These are phyloP conservation scores for Ophion costatus DNA, from an alignment of 2,888 invertebrate species.

Conservation along the genomic window DNA sequence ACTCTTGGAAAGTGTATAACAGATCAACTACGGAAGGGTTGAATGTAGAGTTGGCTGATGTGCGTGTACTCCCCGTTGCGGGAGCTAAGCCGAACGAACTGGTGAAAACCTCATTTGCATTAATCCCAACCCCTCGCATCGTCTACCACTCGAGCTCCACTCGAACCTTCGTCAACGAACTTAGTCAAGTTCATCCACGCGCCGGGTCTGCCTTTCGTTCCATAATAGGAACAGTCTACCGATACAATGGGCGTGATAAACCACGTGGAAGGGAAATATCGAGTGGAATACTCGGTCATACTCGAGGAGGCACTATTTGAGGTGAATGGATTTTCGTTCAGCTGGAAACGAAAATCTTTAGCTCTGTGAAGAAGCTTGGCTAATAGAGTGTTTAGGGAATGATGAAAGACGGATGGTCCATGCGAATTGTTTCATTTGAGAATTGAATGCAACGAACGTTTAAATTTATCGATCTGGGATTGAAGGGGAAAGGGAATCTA, in stretches of 20 bases:
- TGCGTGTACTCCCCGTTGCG: conserved; percentile 2
- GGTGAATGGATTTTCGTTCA: conserved; percentile 9
- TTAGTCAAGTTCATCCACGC: conserved; percentile 29
- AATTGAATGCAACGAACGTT: not conserved
- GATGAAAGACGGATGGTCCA: no score
- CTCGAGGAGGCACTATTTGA: not conserved
- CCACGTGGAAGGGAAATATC: not conserved
- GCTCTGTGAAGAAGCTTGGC: not conserved
- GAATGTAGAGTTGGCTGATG: conserved; percentile 33
- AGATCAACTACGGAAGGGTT: conserved; percentile 36
- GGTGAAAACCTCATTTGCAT: conserved; percentile 66
- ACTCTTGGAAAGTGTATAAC: conserved; percentile 37
- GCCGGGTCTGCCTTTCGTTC: conserved; percentile 12
- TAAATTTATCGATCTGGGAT: not conserved
- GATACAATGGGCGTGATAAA: conserved; percentile 17
- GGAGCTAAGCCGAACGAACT: conserved; percentile 53
- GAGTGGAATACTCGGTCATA: not conserved
- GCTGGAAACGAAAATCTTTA: not conserved
- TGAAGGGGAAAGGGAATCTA: not conserved
- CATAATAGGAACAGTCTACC: conserved; percentile 43
- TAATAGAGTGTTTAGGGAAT: not conserved
- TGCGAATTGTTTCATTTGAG: not conserved
- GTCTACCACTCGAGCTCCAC: conserved; percentile 38
- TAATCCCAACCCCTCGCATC: conserved; percentile 59
- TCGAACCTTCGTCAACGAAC: conserved; percentile 35